Conservation (phyloP, 2,797 vertebrate genomes). For the Mormyrus proboscirostris region DNA sequence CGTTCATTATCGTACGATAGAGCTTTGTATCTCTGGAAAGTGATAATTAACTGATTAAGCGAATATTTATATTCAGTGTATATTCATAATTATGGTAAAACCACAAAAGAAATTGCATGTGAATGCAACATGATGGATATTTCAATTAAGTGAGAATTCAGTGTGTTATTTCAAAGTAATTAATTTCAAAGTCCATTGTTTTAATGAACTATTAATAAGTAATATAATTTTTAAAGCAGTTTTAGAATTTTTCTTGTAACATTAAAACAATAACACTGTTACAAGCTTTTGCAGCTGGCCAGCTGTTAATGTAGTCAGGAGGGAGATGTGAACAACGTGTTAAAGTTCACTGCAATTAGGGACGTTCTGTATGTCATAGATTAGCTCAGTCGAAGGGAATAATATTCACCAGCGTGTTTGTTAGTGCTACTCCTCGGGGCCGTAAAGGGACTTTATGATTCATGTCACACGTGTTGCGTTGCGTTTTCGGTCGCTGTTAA, state of each 20-base stretch:
- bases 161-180: background rate
- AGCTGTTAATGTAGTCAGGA: background rate
- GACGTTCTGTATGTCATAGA: constrained; percentile 40
- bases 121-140: background rate
- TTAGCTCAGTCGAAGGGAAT: constrained; percentile 7
- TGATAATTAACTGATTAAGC: background rate
- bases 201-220: background rate
- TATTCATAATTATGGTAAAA: background rate
- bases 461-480: constrained; percentile 45
- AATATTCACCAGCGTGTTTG: constrained; percentile 45
- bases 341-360: background rate
- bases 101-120: background rate
- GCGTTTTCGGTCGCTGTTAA: constrained; percentile 33
- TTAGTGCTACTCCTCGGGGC: constrained; percentile 30
- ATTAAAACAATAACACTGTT: background rate
- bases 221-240: background rate
- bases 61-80: background rate
- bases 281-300: background rate
- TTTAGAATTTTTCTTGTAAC: background rate
- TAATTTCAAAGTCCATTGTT: background rate
- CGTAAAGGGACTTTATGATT: constrained; percentile 52
- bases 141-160: background rate
- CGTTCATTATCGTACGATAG: background rate
- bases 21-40: background rate
- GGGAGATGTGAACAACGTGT: background rate